Evolutionary conservation across 2,113 vertebrate species (phyloP).

Genomic region (Saccopteryx leptura): DNA sequence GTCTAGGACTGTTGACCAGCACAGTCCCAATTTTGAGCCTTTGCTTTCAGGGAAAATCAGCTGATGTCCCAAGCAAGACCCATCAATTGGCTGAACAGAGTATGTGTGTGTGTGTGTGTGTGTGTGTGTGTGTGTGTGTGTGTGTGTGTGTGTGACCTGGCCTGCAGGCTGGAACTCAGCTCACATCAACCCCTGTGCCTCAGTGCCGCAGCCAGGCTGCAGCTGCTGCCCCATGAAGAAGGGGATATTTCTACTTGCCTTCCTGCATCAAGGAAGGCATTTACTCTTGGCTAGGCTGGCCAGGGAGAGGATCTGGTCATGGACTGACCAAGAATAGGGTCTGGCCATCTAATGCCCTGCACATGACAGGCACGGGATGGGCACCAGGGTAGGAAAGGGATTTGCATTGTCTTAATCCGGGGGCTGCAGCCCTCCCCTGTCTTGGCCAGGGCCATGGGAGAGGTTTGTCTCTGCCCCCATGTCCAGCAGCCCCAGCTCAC

Average conservation of each 20-base stretch:
- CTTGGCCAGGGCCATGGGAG: constrained; percentile 75
- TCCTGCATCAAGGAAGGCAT: not conserved
- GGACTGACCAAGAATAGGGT: not conserved
- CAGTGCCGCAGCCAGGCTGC: not conserved
- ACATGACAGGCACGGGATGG: constrained; percentile 75
- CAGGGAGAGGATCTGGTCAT: not conserved
- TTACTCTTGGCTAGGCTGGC: not conserved
- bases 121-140: not conserved
- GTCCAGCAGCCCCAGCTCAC: constrained; percentile 61
- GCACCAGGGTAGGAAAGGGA: constrained; percentile 59
- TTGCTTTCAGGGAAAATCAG: not conserved
- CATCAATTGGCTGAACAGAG: not conserved
- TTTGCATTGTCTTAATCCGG: constrained; percentile 69
- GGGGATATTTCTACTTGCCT: not conserved
- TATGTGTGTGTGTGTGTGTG: not conserved
- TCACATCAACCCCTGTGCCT: not conserved
- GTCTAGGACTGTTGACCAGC: not conserved
- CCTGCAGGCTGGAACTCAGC: constrained; percentile 21
- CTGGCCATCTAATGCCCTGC: constrained; percentile 66
- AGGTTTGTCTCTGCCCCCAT: constrained; percentile 44
- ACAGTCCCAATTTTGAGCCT: not conserved
- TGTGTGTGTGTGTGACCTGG: not conserved
- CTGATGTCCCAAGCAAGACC: not conserved
- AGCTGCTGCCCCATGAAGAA: constrained; percentile 44
- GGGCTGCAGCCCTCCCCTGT: constrained; percentile 39